These are phyloP conservation scores for Valencia hispanica DNA, from an alignment of 2,797 vertebrate genomes.

Conservation along the genomic window DNA sequence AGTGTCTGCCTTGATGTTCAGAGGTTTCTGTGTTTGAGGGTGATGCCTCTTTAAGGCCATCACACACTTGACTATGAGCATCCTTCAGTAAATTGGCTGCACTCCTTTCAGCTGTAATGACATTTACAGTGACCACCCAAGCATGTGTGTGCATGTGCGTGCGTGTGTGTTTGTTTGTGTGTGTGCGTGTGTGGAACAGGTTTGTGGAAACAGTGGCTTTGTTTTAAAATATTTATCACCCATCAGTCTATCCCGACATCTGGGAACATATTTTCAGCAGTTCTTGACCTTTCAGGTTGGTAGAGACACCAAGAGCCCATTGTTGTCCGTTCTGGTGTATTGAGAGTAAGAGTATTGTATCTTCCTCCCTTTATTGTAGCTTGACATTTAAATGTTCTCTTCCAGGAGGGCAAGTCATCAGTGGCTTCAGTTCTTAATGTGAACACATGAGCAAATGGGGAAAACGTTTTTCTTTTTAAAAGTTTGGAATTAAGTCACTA, in stretches of 20 bases:
- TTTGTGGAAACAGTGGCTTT: constrained; percentile 27
- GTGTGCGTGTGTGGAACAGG: background rate
- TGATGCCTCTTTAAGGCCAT: constrained; percentile 50
- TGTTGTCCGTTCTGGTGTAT: constrained; percentile 65
- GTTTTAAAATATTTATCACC: constrained; percentile 70
- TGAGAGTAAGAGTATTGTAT: constrained; percentile 47
- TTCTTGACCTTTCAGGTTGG: constrained; percentile 73
- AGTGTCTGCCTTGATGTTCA: background rate
- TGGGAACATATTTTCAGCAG: constrained; percentile 62
- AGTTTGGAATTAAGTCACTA: background rate
- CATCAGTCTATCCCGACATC: constrained; percentile 53
- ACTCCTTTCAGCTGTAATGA: constrained; percentile 72
- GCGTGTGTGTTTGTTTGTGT: background rate
- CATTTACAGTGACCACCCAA: constrained; percentile 62
- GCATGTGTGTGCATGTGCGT: background rate
- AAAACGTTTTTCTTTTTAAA: constrained; percentile 16
- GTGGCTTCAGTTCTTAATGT: constrained; percentile 23
- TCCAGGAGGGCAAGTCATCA: constrained; percentile 48
- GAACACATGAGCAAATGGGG: constrained; percentile 20
- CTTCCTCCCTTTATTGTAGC: constrained; percentile 65
- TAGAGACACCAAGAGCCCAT: constrained; percentile 59
- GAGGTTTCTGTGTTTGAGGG: constrained; percentile 25
- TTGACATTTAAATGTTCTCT: constrained; percentile 72
- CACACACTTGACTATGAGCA: constrained; percentile 51
- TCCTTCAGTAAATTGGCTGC: constrained; percentile 60